Conservation (phyloP, 2,888 invertebrate genomes). For the Trileptium ribeirensis region DNA sequence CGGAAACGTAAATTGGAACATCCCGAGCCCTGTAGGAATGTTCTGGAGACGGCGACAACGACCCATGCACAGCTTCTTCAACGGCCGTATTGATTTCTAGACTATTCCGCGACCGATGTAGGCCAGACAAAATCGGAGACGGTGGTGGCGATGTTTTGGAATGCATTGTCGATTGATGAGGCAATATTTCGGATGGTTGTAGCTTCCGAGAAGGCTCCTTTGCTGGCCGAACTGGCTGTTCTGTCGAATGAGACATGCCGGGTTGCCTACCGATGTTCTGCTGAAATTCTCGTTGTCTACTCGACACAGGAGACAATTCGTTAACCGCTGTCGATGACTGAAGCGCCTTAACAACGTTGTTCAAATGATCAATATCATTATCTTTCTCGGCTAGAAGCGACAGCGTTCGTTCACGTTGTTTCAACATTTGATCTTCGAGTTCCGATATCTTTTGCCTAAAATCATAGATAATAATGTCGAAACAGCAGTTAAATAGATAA, state of each 20-base stretch:
- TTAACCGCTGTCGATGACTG: not conserved
- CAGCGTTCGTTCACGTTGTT: conserved; percentile 72
- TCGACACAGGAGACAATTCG: not conserved
- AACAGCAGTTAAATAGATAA: no score
- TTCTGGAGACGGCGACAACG: no score
- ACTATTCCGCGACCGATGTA: no score
- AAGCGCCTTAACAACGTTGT: not conserved
- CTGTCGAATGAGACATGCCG: not conserved
- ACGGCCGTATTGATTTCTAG: no score
- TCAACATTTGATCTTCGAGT: conserved; percentile 63
- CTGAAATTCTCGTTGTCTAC: not conserved
- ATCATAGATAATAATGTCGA: conserved; percentile 15
- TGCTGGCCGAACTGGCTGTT: not conserved
- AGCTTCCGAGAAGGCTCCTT: no score
- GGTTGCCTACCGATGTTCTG: not conserved
- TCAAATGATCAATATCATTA: conserved; percentile 52
- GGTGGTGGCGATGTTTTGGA: no score
- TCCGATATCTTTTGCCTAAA: conserved; percentile 58
- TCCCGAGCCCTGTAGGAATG: no score
- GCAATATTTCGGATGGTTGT: no score
- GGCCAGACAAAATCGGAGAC: no score
- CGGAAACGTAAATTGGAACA: not conserved
- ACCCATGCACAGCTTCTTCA: not conserved
- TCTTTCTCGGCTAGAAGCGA: conserved; percentile 71
- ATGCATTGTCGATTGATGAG: no score